A percentile compares a stretch with the other conserved stretches of the same genome.
Conservation (phyloP, 2,888 invertebrate species). For the Molorchus minor region DNA sequence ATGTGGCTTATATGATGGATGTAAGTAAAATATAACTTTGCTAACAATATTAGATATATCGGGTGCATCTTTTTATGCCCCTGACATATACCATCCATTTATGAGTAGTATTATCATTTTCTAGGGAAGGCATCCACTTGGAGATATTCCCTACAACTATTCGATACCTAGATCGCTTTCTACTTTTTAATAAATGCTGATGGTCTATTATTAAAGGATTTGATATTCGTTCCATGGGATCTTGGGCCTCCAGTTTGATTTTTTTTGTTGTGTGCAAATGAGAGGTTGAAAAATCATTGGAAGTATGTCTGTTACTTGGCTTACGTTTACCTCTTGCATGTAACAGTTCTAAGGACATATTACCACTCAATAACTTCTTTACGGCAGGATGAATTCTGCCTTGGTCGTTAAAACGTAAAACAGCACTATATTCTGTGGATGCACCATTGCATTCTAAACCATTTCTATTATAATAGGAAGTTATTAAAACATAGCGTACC, state of each 20-base stretch:
- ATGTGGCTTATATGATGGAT: slow-evolving; percentile 88
- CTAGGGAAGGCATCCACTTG: slow-evolving; percentile 78
- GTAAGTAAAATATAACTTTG: slow-evolving; percentile 81
- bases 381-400: slow-evolving; percentile 78
- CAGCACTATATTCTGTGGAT: slow-evolving; percentile 52
- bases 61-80: slow-evolving; percentile 70
- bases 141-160: slow-evolving; percentile 79
- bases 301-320: slow-evolving; percentile 28
- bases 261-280: slow-evolving; percentile 34
- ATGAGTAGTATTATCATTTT: slow-evolving; percentile 78
- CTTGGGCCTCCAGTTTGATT: slow-evolving; percentile 35
- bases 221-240: not conserved
- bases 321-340: slow-evolving; percentile 34
- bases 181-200: slow-evolving; percentile 36
- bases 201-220: slow-evolving; percentile 23
- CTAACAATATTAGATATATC: slow-evolving; percentile 72
- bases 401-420: slow-evolving; percentile 53
- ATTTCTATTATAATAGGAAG: slow-evolving; percentile 70
- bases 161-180: slow-evolving; percentile 56
- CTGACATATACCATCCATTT: slow-evolving; percentile 92
- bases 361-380: slow-evolving; percentile 74
- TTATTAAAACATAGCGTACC: slow-evolving; percentile 68
- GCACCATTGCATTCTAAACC: slow-evolving; percentile 61
- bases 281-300: slow-evolving; percentile 25
- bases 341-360: slow-evolving; percentile 45